Conservation (phyloP, 2,113 vertebrate genomes). For the Acrocephalus arundinaceus region DNA sequence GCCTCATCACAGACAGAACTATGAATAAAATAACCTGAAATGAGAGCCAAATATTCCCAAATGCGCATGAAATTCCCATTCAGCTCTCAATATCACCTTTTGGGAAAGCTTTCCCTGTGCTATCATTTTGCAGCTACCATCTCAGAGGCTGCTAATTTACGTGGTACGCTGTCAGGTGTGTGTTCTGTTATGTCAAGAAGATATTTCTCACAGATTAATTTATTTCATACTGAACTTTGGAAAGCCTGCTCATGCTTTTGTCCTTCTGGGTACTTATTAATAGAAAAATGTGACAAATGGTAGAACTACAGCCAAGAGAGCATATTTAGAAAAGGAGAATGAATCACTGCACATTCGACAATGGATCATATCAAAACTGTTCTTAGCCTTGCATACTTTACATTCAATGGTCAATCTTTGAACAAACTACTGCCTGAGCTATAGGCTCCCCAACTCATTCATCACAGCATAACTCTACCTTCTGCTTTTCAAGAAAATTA, state of each 20-base stretch:
- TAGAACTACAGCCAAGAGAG: conserved; percentile 48
- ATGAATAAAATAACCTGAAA: conserved; percentile 49
- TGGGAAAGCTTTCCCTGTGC: not conserved
- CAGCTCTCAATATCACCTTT: not conserved
- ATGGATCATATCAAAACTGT: conserved; percentile 71
- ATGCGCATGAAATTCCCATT: not conserved
- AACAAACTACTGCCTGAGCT: conserved; percentile 73
- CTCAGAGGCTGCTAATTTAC: conserved; percentile 20
- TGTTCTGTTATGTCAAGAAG: not conserved
- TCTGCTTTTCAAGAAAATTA: conserved; percentile 71
- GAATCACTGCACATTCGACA: conserved; percentile 68
- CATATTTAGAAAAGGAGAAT: conserved; percentile 63
- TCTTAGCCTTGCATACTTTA: conserved; percentile 70
- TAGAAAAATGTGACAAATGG: conserved; percentile 68
- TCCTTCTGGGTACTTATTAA: conserved; percentile 64
- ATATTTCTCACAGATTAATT: conserved; percentile 28
- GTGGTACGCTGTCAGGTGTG: not conserved
- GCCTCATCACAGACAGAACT: not conserved
- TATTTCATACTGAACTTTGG: conserved; percentile 27
- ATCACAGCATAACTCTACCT: conserved; percentile 65
- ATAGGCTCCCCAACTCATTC: conserved; percentile 62
- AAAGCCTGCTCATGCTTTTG: conserved; percentile 44
- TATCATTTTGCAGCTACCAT: not conserved
- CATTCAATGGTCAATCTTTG: conserved; percentile 73
- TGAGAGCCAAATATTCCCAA: conserved; percentile 4